Percentiles rank a stretch among this genome's conserved stretches.
Evolutionary conservation across 2,113 vertebrate genomes (phyloP).

Genomic region (Ovibos moschatus): DNA sequence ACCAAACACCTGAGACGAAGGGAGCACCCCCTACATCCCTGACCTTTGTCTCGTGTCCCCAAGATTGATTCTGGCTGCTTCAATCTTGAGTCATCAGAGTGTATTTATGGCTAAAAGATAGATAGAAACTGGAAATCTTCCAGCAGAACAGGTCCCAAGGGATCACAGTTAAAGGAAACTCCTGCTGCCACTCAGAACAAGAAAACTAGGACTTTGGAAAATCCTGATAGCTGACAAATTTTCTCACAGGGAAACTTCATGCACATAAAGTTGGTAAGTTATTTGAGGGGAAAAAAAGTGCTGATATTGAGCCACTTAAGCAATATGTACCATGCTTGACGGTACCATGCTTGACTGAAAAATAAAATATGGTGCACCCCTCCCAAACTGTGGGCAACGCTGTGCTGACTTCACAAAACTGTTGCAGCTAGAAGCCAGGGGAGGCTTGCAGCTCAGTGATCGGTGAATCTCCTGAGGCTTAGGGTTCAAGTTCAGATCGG

Average conservation of each 20-base stretch:
- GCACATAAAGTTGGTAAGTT: not conserved
- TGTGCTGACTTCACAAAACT: slow-evolving; percentile 51
- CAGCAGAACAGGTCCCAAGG: not conserved
- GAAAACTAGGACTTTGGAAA: not conserved
- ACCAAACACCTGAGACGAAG: not conserved
- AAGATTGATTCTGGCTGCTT: not conserved
- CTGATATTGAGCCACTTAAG: slow-evolving; percentile 40
- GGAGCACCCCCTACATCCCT: not conserved
- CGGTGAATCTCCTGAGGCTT: slow-evolving; percentile 40
- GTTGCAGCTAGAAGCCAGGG: not conserved
- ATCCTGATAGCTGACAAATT: not conserved
- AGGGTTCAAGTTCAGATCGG: slow-evolving; percentile 50
- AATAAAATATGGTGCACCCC: slow-evolving; percentile 43
- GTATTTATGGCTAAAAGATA: not conserved
- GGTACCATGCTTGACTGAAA: slow-evolving; percentile 36
- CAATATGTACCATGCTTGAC: slow-evolving; percentile 12
- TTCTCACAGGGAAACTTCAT: not conserved
- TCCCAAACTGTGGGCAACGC: not conserved
- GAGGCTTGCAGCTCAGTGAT: not conserved
- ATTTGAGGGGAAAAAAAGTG: not conserved
- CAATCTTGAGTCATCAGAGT: not conserved
- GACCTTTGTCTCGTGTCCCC: rapidly evolving
- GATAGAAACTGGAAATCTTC: not conserved
- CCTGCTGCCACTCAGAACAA: not conserved
- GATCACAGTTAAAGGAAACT: not conserved